Evolutionary conservation across 2,113 vertebrate species (phyloP), one percentile per base, ranked within the genome.

Genomic region (Toxostoma redivivum): DNA sequence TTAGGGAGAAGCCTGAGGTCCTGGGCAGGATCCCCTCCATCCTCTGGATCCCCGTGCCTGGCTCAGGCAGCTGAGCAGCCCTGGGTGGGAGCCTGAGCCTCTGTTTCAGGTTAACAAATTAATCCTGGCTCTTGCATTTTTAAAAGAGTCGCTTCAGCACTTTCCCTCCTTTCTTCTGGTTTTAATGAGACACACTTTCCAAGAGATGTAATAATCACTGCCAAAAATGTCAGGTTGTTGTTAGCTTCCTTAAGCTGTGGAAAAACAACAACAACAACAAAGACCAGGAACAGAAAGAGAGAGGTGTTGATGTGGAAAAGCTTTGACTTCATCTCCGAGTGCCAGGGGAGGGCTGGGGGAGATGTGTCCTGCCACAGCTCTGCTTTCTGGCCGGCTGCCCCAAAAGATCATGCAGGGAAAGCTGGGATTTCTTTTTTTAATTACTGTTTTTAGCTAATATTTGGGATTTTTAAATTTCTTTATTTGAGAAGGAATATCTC

Each of bases 151-250:
- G 5, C 91, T 90, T 97, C 96, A 97, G 93, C 96, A 97, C 86
- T 96, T 97, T 92, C 35, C 24, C 37, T 57, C 48, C 35, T 90
- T 92, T 37, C 88, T 60, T 78, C 76, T 16, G 70, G 21, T 86
- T 95, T 93, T 95, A 92, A 97, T 97, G 94, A 97, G 95, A 30
- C 85, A 64, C 42, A 21, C 87, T 96, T 96, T 95, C 80, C 90
- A 76, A 77, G 91, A 92, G 95, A 93, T 81, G 82, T 61, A 89
- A 91, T 94, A 95, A 95, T 93, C 86, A 28, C 87, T 90, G 85
- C 94, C 92, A 97, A 80, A 92, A 90, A 73, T 57, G 81, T 94
- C 95, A 96, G 38, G 73, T 66, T 12, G 28, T 54, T 87, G 89
- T 96, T 95, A 93, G 92, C 80, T 88, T 94, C 48, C 69, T 56